phyloP scores from a whole-genome alignment of 2,797 vertebrate genomes.

The Eulemur mongoz region DNA sequence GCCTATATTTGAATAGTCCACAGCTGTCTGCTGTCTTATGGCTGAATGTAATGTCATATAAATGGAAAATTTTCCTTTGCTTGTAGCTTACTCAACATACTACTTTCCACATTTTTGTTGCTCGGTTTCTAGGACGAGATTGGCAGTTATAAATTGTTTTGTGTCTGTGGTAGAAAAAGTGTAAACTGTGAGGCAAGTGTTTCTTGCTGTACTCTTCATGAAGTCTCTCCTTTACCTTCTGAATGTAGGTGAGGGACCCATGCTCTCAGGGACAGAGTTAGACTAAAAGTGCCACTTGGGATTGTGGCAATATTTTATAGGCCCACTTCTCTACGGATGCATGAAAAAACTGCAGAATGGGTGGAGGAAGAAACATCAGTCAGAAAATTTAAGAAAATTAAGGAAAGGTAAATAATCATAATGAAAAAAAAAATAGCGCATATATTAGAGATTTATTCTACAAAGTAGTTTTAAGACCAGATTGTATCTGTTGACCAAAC shows the following conservation, averaged over 20 bases:
- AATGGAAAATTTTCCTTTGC: neutral
- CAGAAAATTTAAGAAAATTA: neutral
- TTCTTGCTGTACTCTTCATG: neutral
- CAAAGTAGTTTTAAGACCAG: neutral
- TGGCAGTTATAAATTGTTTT: neutral
- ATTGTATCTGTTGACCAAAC: neutral
- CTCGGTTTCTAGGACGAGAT: neutral
- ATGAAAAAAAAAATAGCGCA: neutral
- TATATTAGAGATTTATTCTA: neutral
- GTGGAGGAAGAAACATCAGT: neutral
- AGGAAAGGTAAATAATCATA: neutral
- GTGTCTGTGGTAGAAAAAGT: neutral
- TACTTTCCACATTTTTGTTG: neutral
- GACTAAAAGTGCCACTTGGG: neutral
- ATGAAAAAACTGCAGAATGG: neutral
- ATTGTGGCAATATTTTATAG: neutral
- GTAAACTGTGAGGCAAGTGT: neutral
- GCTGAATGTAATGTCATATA: neutral
- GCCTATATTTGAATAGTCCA: neutral
- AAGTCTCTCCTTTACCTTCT: neutral
- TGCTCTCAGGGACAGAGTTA: neutral
- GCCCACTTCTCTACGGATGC: neutral
- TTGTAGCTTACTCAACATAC: neutral
- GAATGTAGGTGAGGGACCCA: neutral
- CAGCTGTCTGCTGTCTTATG: neutral